Percentiles rank a stretch among this genome's conserved stretches.
These are phyloP conservation scores for Nephrotoma flavescens DNA, from an alignment of 2,888 invertebrate species.

Conservation along the genomic window DNA sequence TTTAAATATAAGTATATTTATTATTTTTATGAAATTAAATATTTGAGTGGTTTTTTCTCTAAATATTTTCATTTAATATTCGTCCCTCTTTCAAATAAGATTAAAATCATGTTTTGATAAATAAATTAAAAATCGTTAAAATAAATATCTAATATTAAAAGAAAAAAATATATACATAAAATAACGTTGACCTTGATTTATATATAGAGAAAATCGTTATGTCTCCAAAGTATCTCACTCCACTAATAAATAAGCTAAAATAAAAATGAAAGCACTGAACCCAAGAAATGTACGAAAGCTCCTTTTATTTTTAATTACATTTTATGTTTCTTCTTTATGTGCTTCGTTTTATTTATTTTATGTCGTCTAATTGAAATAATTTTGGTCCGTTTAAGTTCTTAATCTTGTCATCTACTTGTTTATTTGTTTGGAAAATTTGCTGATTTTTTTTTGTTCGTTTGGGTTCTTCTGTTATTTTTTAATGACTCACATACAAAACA, in stretches of 20 bases:
- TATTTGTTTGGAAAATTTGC: not conserved
- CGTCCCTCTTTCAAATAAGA: not conserved
- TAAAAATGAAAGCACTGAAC: not conserved
- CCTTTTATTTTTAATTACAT: not conserved
- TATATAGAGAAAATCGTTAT: not conserved
- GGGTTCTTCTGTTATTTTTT: not conserved
- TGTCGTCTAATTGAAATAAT: not conserved
- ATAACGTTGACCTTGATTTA: not conserved
- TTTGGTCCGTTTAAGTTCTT: not conserved
- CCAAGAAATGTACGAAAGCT: not conserved
- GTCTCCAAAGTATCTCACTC: not conserved
- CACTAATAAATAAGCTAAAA: not conserved
- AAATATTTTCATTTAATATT: not conserved
- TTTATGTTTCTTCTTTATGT: not conserved
- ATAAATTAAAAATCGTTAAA: not conserved
- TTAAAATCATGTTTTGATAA: not conserved
- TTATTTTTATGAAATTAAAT: too few species aligned
- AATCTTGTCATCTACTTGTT: not conserved
- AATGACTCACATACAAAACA: not conserved
- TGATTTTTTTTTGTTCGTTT: not conserved
- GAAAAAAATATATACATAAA: not conserved
- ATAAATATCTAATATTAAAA: not conserved
- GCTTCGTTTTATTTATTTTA: not conserved
- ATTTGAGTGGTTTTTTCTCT: not conserved
- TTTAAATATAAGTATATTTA: too few species aligned